Evolutionary conservation across 2,888 invertebrate genomes (phyloP).

Genomic region (Orchestes rusci): DNA sequence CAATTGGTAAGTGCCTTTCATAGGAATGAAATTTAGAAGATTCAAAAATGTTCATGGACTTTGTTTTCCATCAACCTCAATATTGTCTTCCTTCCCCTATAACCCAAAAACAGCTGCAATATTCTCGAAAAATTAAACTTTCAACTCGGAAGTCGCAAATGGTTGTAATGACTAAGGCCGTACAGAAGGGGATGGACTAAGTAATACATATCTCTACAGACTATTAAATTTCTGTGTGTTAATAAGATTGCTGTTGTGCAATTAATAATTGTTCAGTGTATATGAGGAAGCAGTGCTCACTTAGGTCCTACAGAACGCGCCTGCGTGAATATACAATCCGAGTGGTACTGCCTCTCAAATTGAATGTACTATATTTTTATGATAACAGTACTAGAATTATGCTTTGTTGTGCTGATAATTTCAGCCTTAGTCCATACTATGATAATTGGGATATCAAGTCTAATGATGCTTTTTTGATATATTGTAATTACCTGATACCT

Average conservation of each 20-base stretch:
- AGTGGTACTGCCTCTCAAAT: slow-evolving; percentile 41
- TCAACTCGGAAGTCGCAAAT: too few relatives aligned
- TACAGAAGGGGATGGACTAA: slow-evolving; percentile 24
- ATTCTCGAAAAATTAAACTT: too few relatives aligned
- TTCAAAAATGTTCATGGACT: too few relatives aligned
- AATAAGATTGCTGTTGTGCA: slow-evolving; percentile 44
- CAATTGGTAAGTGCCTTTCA: slow-evolving; percentile 23
- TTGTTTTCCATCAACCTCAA: too few relatives aligned
- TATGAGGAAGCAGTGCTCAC: slow-evolving; percentile 40
- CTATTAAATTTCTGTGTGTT: slow-evolving; percentile 40
- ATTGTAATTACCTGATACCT: slow-evolving; percentile 45
- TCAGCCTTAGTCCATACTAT: slow-evolving; percentile 39
- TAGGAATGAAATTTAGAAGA: slow-evolving; percentile 14
- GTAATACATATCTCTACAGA: slow-evolving; percentile 36
- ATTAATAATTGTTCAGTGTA: slow-evolving; percentile 45
- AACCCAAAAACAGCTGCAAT: too few relatives aligned
- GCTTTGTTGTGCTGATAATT: slow-evolving; percentile 42
- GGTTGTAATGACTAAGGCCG: too few relatives aligned
- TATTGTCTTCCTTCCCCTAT: too few relatives aligned
- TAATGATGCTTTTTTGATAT: slow-evolving; percentile 43
- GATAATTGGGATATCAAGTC: slow-evolving; percentile 33
- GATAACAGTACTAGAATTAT: slow-evolving; percentile 40
- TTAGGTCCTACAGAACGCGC: slow-evolving; percentile 42
- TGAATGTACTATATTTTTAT: slow-evolving; percentile 45
- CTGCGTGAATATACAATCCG: slow-evolving; percentile 32